Percentiles rank a stretch among this genome's conserved stretches.
Evolutionary conservation across 2,113 vertebrate species (phyloP).

Genomic region (Bolborhynchus lineola): DNA sequence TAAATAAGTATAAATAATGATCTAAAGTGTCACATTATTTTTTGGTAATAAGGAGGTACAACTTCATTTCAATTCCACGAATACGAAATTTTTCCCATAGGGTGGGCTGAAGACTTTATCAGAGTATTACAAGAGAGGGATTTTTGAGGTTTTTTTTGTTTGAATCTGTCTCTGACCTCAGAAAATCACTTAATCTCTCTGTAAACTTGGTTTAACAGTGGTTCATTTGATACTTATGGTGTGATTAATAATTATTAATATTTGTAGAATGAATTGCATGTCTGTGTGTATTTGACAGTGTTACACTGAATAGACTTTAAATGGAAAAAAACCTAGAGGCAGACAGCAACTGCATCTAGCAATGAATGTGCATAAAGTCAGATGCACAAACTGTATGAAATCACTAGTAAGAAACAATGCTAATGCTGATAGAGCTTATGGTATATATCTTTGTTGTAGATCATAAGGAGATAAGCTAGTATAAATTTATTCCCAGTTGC

Average conservation of each 20-base stretch:
- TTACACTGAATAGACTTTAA: not conserved
- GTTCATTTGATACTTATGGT: not conserved
- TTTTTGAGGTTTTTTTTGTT: not conserved
- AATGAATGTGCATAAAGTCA: not conserved
- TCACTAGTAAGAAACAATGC: not conserved
- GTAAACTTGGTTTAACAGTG: not conserved
- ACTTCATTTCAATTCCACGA: not conserved
- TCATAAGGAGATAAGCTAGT: not conserved
- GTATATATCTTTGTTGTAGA: not conserved
- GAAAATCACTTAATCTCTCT: not conserved
- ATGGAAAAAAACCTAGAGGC: not conserved
- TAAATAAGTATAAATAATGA: not conserved
- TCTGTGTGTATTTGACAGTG: not conserved
- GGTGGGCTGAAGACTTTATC: not conserved
- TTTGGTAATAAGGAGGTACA: not conserved
- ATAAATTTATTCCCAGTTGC: conserved; percentile 10
- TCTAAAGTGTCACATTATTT: not conserved
- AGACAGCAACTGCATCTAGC: not conserved
- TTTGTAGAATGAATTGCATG: not conserved
- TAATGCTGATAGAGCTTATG: not conserved
- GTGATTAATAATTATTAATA: not conserved
- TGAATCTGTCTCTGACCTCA: not conserved
- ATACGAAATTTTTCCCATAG: not conserved
- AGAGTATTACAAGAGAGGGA: not conserved
- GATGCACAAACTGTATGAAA: not conserved